Evolutionary conservation across 2,888 invertebrate genomes (phyloP).

Genomic region (Polydrusus pterygomalis): DNA sequence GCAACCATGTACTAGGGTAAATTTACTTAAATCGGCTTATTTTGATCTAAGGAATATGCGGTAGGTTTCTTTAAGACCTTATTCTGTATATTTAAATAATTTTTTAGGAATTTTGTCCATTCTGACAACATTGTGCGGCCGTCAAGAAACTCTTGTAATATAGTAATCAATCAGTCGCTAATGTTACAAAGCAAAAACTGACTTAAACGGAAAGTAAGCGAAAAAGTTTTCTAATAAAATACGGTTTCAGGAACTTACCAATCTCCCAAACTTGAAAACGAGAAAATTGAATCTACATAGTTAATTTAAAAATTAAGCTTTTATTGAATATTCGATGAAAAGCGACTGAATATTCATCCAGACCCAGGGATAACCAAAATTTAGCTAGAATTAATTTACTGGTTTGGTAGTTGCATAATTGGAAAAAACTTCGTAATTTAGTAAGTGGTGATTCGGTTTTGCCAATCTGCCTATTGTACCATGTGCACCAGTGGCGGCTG

Average conservation of each 20-base stretch:
- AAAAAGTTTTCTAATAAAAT: slow-evolving; percentile 32
- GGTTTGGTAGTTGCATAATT: neutral
- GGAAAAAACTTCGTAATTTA: neutral
- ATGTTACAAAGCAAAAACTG: slow-evolving; percentile 9
- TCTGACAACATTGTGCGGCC: too few species aligned
- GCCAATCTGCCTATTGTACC: too few species aligned
- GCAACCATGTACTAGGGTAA: too few species aligned
- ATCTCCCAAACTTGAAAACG: slow-evolving; percentile 17
- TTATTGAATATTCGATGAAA: slow-evolving; percentile 10
- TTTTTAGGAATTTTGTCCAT: too few species aligned
- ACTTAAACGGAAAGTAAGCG: slow-evolving; percentile 18
- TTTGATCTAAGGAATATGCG: too few species aligned
- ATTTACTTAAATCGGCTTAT: too few species aligned
- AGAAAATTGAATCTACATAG: slow-evolving; percentile 30
- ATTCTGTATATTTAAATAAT: too few species aligned
- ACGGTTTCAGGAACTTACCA: neutral
- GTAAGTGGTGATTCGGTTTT: neutral
- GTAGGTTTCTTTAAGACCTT: too few species aligned
- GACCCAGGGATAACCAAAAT: slow-evolving; percentile 5
- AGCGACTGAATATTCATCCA: slow-evolving; percentile 9
- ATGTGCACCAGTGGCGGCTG: too few species aligned
- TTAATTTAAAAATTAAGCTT: slow-evolving; percentile 22
- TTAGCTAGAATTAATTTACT: neutral
- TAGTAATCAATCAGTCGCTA: neutral
- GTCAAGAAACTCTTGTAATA: too few species aligned